phyloP scores from a whole-genome alignment of 1,140 invertebrate genomes.

The Latrodectus geometricus region DNA sequence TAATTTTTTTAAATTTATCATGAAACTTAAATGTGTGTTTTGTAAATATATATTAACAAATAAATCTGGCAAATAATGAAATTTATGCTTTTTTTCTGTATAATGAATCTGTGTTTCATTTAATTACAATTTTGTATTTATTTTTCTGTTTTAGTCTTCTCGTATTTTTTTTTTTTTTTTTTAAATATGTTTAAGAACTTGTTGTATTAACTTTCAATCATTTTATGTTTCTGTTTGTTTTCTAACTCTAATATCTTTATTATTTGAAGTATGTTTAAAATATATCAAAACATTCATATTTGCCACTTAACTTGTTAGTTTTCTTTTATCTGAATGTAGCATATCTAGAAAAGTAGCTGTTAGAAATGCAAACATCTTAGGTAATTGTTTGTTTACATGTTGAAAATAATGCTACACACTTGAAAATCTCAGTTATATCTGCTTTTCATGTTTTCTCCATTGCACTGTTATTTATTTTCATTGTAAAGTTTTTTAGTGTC shows the following conservation, averaged over 20 bases:
- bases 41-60: no score
- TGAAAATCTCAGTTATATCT: neutral
- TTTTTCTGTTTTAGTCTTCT: no score
- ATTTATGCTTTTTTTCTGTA: no score
- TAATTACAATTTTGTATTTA: no score
- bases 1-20: no score
- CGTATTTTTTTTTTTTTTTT: no score
- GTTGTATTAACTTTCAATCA: no score
- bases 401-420: neutral
- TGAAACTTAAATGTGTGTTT: no score
- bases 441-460: neutral
- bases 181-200: no score
- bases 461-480: neutral
- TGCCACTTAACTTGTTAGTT: neutral
- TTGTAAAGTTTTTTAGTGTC: neutral
- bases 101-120: no score
- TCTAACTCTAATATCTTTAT: neutral
- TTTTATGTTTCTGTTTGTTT: neutral
- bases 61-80: no score
- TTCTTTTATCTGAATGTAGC: neutral
- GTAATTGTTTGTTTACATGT: neutral
- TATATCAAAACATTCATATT: neutral
- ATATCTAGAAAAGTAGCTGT: neutral
- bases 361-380: neutral
- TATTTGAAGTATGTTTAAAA: neutral